Percentiles rank a stretch among this genome's conserved stretches.
Conservation (phyloP, 2,113 vertebrate species). For the Sorex araneus region DNA sequence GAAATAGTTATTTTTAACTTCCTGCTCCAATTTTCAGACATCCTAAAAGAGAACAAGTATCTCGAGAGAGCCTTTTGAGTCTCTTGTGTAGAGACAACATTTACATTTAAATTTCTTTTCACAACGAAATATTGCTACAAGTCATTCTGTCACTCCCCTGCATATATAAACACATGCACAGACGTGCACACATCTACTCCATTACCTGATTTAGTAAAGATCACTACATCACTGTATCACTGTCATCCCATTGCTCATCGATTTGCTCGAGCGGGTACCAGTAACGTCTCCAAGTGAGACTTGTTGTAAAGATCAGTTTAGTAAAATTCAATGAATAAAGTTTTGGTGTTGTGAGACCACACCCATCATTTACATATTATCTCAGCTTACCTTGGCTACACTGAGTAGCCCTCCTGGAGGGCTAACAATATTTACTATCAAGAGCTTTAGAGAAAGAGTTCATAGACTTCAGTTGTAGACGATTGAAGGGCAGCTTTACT, state of each 20-base stretch:
- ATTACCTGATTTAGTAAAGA: neutral
- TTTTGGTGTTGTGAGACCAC: neutral
- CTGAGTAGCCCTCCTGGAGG: neutral
- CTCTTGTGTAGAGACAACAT: neutral
- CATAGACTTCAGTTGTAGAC: neutral
- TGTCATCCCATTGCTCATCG: too few species aligned
- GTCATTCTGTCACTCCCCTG: neutral
- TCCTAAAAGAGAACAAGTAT: neutral
- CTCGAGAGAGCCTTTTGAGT: constrained; percentile 25
- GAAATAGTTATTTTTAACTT: constrained; percentile 59
- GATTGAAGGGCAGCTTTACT: neutral
- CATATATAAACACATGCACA: neutral
- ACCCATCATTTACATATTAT: neutral
- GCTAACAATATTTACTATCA: constrained; percentile 34
- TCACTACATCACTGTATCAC: too few species aligned
- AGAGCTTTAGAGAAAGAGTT: constrained; percentile 7
- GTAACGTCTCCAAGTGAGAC: too few species aligned
- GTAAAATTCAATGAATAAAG: neutral
- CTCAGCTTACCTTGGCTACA: neutral
- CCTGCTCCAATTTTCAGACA: constrained; percentile 41
- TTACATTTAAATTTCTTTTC: neutral
- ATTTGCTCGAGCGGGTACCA: too few species aligned
- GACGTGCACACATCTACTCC: neutral
- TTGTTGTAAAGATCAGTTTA: neutral
- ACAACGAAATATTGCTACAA: constrained; percentile 8